These are phyloP conservation scores for Dromius quadrimaculatus DNA, from an alignment of 2,888 invertebrate genomes.

Conservation along the genomic window DNA sequence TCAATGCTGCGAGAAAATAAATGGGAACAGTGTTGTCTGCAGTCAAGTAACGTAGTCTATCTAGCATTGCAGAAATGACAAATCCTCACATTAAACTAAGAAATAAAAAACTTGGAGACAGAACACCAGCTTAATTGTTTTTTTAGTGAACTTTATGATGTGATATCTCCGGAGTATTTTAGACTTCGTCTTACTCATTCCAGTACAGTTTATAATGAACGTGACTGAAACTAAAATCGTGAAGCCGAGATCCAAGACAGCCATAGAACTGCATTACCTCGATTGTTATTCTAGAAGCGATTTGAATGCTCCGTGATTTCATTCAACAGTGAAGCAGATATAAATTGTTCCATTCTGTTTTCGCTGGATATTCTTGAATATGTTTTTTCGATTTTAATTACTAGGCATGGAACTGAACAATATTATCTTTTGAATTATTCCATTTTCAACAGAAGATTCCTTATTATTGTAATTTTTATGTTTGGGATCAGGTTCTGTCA, in stretches of 20 bases:
- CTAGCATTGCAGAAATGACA: too few species aligned
- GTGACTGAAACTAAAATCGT: slow-evolving; percentile 38
- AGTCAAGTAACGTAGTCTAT: too few species aligned
- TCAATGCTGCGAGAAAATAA: too few species aligned
- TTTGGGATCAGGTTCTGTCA: too few species aligned
- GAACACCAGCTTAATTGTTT: slow-evolving; percentile 38
- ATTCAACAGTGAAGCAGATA: slow-evolving; percentile 20
- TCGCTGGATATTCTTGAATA: slow-evolving; percentile 21
- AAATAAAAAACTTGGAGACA: slow-evolving; percentile 2
- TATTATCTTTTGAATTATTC: too few species aligned
- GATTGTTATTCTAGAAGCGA: slow-evolving; percentile 49
- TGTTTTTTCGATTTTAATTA: too few species aligned
- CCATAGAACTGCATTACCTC: slow-evolving; percentile 39
- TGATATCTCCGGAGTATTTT: slow-evolving; percentile 35
- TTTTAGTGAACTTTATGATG: slow-evolving; percentile 46
- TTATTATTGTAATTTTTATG: too few species aligned
- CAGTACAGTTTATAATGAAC: slow-evolving; percentile 27
- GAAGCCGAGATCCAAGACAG: slow-evolving; percentile 9
- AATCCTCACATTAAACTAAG: slow-evolving; percentile 9
- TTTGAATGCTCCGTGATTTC: slow-evolving; percentile 38
- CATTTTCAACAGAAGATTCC: too few species aligned
- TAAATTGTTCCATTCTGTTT: slow-evolving; percentile 21
- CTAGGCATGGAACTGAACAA: too few species aligned
- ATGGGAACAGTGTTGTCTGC: too few species aligned
- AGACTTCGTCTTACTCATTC: slow-evolving; percentile 21